Evolutionary conservation across 92 coral and sea anemone genomes (phyloP), one percentile per base, ranked within the genome.

Genomic region (Paramuricea clavata): DNA sequence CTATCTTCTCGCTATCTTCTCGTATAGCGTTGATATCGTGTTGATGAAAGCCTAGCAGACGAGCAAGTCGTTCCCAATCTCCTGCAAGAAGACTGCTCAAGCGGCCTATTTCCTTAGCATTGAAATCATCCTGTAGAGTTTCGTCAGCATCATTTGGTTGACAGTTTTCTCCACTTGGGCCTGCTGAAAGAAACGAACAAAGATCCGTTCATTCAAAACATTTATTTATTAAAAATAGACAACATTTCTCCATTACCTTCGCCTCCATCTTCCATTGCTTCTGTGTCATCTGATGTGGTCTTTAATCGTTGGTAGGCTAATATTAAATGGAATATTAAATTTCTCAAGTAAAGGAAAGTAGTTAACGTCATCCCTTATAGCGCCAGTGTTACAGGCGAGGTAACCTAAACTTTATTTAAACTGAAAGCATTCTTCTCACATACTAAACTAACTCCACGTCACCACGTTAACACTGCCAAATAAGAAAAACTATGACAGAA

Each of bases 71-170:
- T 35, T 79, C 73, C 84, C 84, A 79, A 49, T 79, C 84, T 25
- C 54, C 84, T 34, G 84, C 71, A 12, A 79, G 73, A 7, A 59
- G 74, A 25, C 43, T 79, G 56, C 84, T 79, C 84, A 79, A 79
- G 31, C 84, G 84, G 33, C 84, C 84, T 57, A 79, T 79, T 25
- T 79, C 84, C 35, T 79, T 27, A n/a, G 84, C 84, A 42, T 79
- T 79, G 49, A 79, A 79, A 28, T 79, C 84, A 27, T 79, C 84
- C 0, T 34, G 54, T 21, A 60, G 27, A 6, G 33, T 27, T 15
- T 50, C 61, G 0, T 27, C 23, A 0, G 35, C 19, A 0, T 59
- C 57, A 22, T 19, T 26, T 27, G 76, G 26, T 6, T 21, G 49
- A 33, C 9, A 12, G 19, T 76, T 34, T 26, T 57, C 60, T 30